Base-by-base conservation (phyloP, 2,888 invertebrate genomes). In the Drosophila formosana region DNA sequence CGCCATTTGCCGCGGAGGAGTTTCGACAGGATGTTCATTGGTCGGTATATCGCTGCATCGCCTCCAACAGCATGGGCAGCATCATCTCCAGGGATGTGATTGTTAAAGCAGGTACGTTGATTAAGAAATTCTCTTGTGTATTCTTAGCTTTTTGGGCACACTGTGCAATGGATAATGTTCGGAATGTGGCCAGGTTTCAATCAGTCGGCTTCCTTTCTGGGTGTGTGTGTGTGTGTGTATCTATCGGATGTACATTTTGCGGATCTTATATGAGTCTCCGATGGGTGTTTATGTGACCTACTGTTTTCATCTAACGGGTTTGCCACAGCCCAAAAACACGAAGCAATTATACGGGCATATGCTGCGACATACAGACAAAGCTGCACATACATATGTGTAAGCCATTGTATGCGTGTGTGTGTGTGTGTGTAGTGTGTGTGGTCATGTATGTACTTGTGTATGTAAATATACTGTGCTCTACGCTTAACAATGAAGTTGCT, bases 1-100 rank as follows among this genome's bases (percentile, higher is more conserved):
- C 94, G 9, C 93, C 93, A 61, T 94, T 94, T 89, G 93, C 93
- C 62, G 93, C 94, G 8, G 94, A 94, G 74, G 93, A 93, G 64
- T 94, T 94, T 87, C 92, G 94, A 52, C 94, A 94, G 89, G 94
- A 94, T 85, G 94, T 94, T 32, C 94, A 94, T 80, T 94, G 94
- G 93, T 93, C 94, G 41, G 92, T 93, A 39, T 94, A 94, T 89
- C 93, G 93, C 68, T 94, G 94, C 80, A 89, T 93, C 57, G 93
- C 93, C 66, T 91, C 92, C 56, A 94, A 94, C 90, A 91, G 92
- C 32, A 93, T 94, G 56, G 94, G 94, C 37, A 92, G 93, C 34
- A 92, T 94, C 77, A 92, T 94, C 76, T 94, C 94, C 64, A 91
- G 94, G 65, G 94, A 94, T 90, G 93, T 94, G 71, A 90, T 92